phyloP scores from a whole-genome alignment of 2,888 invertebrate species.

The Lobophora halterata region DNA sequence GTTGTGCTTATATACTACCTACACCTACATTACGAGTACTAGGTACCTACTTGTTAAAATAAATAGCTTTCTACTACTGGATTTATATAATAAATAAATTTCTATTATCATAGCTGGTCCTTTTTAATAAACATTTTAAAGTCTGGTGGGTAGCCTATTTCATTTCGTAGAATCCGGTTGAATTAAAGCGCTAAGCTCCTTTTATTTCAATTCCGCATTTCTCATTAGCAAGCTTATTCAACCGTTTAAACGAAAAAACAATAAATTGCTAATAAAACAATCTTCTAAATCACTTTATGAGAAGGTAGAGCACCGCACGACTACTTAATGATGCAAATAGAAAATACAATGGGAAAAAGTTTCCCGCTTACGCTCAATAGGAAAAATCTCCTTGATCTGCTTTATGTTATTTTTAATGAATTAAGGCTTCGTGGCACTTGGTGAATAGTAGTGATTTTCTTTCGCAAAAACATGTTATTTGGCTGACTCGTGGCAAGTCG shows the following conservation, averaged over 20 bases:
- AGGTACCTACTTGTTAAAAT: no score
- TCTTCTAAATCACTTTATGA: slow-evolving; percentile 13
- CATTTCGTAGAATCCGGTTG: no score
- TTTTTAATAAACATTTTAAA: no score
- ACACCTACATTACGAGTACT: no score
- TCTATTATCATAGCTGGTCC: no score
- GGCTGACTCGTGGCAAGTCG: no score
- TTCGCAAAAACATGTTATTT: slow-evolving; percentile 2
- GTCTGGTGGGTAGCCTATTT: no score
- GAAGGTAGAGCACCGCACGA: slow-evolving; percentile 14
- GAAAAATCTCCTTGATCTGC: slow-evolving; percentile 37
- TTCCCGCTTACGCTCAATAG: slow-evolving; percentile 43
- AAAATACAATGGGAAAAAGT: slow-evolving; percentile 33
- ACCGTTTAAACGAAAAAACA: background rate
- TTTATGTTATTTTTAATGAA: slow-evolving; percentile 43
- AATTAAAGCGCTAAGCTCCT: no score
- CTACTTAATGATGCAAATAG: slow-evolving; percentile 45
- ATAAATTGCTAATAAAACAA: slow-evolving; percentile 8
- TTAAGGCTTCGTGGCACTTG: slow-evolving; percentile 24
- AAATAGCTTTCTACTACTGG: no score
- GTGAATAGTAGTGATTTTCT: slow-evolving; percentile 1
- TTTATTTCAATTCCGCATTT: no score
- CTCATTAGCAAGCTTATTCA: slow-evolving; percentile 2
- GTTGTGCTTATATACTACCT: no score
- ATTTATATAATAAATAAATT: no score